Percentiles rank a stretch among this genome's conserved stretches.
Conservation (phyloP, 2,113 vertebrate species). For the Chionomys nivalis region DNA sequence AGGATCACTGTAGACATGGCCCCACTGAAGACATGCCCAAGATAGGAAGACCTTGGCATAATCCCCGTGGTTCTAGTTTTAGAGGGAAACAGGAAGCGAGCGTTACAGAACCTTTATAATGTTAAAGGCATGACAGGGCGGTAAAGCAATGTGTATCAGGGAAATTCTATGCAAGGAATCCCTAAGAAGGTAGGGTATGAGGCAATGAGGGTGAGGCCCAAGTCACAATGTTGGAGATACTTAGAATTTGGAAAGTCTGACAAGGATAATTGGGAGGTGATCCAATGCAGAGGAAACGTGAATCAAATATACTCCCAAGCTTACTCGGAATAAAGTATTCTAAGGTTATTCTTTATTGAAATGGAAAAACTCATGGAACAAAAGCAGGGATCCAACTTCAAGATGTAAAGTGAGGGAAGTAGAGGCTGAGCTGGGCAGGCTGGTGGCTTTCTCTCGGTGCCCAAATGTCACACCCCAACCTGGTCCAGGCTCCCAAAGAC, state of each 20-base stretch:
- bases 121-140: not conserved
- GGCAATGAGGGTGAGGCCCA: not conserved
- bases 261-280: not conserved
- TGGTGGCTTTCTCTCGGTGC: too few relatives aligned
- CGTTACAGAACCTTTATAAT: not conserved
- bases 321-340: too few relatives aligned
- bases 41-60: not conserved
- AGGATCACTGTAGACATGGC: not conserved
- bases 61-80: not conserved
- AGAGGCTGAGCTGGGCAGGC: too few relatives aligned
- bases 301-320: too few relatives aligned
- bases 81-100: fast-evolving
- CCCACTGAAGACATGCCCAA: not conserved
- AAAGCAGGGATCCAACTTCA: too few relatives aligned
- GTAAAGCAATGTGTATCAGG: not conserved
- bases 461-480: too few relatives aligned
- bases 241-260: not conserved
- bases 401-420: too few relatives aligned
- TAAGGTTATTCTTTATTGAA: too few relatives aligned
- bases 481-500: too few relatives aligned
- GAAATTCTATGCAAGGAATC: not conserved
- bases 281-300: too few relatives aligned
- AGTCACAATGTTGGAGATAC: not conserved
- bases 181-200: not conserved
- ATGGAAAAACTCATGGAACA: too few relatives aligned